Evolutionary conservation across 2,888 invertebrate genomes (phyloP).

Genomic region (Antitype chi): DNA sequence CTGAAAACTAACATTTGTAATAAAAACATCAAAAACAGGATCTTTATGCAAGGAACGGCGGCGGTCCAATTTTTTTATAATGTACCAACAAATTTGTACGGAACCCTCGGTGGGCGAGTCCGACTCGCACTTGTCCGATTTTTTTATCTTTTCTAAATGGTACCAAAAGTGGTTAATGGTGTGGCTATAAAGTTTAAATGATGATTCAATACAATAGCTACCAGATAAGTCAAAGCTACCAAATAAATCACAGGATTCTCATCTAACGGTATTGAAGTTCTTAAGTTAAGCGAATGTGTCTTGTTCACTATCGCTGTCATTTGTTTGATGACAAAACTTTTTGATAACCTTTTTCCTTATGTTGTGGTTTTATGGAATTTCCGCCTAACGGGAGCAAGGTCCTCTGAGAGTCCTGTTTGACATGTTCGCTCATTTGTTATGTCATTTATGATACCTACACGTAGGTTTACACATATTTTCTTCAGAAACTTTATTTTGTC

Average conservation of each 20-base stretch:
- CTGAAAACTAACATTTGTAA: too few species aligned
- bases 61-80: too few species aligned
- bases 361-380: conserved; percentile 56
- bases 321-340: conserved; percentile 53
- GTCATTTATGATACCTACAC: background rate
- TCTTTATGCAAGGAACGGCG: too few species aligned
- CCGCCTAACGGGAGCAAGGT: conserved; percentile 43
- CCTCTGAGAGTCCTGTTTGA: background rate
- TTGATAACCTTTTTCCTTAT: conserved; percentile 59
- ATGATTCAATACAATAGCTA: conserved; percentile 17
- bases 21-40: too few species aligned
- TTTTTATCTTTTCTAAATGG: background rate
- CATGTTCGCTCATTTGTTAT: conserved; percentile 19
- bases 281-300: conserved; percentile 19
- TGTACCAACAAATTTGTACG: too few species aligned
- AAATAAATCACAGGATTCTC: background rate
- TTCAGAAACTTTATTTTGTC: background rate
- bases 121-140: too few species aligned
- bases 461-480: background rate
- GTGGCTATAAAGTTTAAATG: background rate
- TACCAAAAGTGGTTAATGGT: background rate
- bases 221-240: background rate
- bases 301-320: conserved; percentile 34
- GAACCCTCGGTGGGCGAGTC: too few species aligned
- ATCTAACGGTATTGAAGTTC: conserved; percentile 15